Base-by-base conservation (phyloP, 2,888 invertebrate species). In the Drosophila nigricruria region DNA sequence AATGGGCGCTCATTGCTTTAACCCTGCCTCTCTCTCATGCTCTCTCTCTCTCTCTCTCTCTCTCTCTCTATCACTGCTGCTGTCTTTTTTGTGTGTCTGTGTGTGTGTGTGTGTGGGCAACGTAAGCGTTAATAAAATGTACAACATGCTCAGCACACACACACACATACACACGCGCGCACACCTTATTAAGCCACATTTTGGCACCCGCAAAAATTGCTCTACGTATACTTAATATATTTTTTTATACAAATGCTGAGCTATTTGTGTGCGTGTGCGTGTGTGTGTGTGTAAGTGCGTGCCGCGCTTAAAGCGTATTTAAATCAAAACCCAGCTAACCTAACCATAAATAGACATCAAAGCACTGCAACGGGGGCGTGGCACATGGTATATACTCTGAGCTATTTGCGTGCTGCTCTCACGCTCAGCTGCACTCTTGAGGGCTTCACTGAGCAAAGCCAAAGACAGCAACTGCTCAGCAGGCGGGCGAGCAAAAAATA, bases 331-430 rank as follows among this genome's bases (percentile, higher is more conserved):
- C 76, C 54, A 71, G 70, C 45, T 27, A 47, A 32, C 38, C 67
- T 65, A 59, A 47, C 76, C 82, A 61, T 57, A 88, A 84, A 84
- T 84, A 89, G 84, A 84, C 84, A 88, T 84, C 90, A 84, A 84
- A 77, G 75, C 56, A 63, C 42, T 68, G 43, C 65, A 60, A 68
- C 20, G 42, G 63, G 60, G 64, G 76, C 64, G 71, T 66, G 71
- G 59, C 56, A 57, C 8, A 64, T 32, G 47, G 10, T 40, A 20
- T 42, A 49, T 45, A 38, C 62, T 60, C 25, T 60, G 32, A 62
- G 81, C 86, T 85, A 89, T 89, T 89, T 84, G 90, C 88, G 90
- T 79, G 70, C 59, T 66, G 68, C 71, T 66, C 77, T 73, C 67
- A 70, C 89, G 81, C 87, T 87, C 68, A 78, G 70, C 73, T 88